Evolutionary conservation across 1,140 invertebrate species (phyloP).

Genomic region (Drosophila kanapiae): DNA sequence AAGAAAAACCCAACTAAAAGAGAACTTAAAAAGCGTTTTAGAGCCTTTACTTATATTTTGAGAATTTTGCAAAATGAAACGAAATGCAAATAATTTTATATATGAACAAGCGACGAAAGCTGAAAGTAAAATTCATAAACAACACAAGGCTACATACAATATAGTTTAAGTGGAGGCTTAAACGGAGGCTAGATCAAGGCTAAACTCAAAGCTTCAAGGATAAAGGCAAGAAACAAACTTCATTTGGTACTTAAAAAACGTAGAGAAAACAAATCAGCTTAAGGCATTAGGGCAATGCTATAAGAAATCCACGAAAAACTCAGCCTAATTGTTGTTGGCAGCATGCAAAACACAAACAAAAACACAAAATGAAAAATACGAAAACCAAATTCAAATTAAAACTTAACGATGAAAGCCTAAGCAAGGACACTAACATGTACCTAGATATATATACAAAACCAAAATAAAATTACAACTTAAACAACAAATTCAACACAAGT

Average conservation of each 20-base stretch:
- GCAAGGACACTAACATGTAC: constrained; percentile 82
- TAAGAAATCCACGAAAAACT: constrained; percentile 48
- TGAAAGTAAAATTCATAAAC: constrained; percentile 36
- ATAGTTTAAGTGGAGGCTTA: constrained; percentile 44
- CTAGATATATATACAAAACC: constrained; percentile 80
- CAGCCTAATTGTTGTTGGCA: constrained; percentile 72
- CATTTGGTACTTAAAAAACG: constrained; percentile 37
- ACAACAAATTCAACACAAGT: constrained; percentile 71
- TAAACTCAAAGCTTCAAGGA: constrained; percentile 47
- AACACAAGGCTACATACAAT: constrained; percentile 55
- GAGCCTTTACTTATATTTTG: constrained; percentile 83
- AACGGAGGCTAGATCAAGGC: constrained; percentile 51
- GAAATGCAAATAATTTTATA: constrained; percentile 81
- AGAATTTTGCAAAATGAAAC: constrained; percentile 77
- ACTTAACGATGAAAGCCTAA: constrained; percentile 67
- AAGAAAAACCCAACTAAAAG: constrained; percentile 43
- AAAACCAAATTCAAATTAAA: constrained; percentile 59
- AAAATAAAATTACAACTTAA: constrained; percentile 32
- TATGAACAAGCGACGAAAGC: constrained; percentile 45
- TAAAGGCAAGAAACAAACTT: constrained; percentile 15
- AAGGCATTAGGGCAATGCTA: constrained; percentile 61
- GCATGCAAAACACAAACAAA: constrained; percentile 49
- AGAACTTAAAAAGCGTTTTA: constrained; percentile 72
- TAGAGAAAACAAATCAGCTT: constrained; percentile 43
- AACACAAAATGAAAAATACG: constrained; percentile 33